Evolutionary conservation across 2,113 vertebrate species (phyloP).

Genomic region (Scytalopus superciliaris): DNA sequence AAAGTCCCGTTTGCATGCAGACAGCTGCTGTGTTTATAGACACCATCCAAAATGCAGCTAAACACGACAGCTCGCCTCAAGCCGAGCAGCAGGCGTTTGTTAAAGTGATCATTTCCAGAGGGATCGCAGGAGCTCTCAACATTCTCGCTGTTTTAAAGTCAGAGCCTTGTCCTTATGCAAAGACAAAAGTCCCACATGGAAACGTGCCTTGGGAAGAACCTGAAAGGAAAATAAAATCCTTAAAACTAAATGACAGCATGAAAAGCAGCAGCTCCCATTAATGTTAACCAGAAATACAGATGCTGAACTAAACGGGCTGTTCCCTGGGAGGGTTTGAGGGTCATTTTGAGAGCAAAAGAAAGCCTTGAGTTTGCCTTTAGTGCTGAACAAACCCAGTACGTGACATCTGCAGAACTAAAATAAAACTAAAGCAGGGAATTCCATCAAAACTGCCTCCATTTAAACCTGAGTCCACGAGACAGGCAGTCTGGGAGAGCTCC

Average conservation of each 20-base stretch:
- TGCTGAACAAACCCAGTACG: neutral
- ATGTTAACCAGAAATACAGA: neutral
- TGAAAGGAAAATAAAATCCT: neutral
- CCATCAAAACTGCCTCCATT: neutral
- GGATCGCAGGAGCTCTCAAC: neutral
- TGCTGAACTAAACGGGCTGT: neutral
- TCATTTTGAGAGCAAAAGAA: neutral
- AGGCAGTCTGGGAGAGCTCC: neutral
- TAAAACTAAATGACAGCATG: neutral
- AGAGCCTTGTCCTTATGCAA: neutral
- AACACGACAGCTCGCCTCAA: neutral
- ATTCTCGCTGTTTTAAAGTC: neutral
- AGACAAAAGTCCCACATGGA: neutral
- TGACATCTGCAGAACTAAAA: neutral
- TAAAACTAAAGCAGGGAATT: neutral
- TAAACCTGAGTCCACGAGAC: neutral
- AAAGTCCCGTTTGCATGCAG: conserved; percentile 33
- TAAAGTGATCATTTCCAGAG: conserved; percentile 13
- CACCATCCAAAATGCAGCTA: conserved; percentile 36
- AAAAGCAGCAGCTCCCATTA: neutral
- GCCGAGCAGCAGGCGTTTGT: conserved; percentile 7
- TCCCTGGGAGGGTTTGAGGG: neutral
- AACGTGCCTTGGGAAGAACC: neutral
- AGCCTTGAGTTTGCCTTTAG: neutral
- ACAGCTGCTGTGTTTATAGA: conserved; percentile 57